phyloP scores from a whole-genome alignment of 2,113 vertebrate genomes.

The Gobius niger region DNA sequence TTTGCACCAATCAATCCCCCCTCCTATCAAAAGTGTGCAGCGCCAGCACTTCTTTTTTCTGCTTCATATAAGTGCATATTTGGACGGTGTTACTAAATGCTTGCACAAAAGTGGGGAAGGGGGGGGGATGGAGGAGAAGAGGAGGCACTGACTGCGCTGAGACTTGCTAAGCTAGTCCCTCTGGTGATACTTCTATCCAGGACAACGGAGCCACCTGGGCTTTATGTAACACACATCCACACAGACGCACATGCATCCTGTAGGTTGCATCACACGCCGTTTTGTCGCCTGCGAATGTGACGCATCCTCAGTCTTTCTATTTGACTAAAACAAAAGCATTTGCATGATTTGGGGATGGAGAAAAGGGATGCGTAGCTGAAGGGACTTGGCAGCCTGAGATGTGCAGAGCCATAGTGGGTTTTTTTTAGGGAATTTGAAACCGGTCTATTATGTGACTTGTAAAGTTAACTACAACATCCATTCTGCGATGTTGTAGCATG shows the following conservation, averaged over 20 bases:
- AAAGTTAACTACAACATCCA: no score
- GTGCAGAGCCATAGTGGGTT: not conserved
- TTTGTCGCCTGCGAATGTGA: constrained; percentile 24
- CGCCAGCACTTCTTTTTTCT: not conserved
- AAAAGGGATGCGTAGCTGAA: not conserved
- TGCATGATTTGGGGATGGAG: constrained; percentile 1
- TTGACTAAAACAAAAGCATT: constrained; percentile 2
- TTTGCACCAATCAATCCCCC: not conserved
- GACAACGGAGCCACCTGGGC: constrained; percentile 67
- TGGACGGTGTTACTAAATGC: constrained; percentile 6
- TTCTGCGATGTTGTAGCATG: no score
- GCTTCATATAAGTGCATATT: not conserved
- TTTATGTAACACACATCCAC: constrained; percentile 48
- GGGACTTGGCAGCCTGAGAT: constrained; percentile 19
- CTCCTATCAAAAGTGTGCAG: not conserved
- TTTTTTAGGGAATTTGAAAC: not conserved
- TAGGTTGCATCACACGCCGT: constrained; percentile 17
- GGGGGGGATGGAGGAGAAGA: not conserved
- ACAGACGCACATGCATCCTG: constrained; percentile 1
- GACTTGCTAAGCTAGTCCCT: constrained; percentile 56
- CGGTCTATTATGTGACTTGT: not conserved
- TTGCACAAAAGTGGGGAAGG: not conserved
- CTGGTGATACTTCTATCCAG: constrained; percentile 63
- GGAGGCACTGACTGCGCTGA: constrained; percentile 15
- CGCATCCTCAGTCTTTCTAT: constrained; percentile 29